Evolutionary conservation across 2,113 vertebrate genomes (phyloP).

Genomic region (Nipponia nippon): DNA sequence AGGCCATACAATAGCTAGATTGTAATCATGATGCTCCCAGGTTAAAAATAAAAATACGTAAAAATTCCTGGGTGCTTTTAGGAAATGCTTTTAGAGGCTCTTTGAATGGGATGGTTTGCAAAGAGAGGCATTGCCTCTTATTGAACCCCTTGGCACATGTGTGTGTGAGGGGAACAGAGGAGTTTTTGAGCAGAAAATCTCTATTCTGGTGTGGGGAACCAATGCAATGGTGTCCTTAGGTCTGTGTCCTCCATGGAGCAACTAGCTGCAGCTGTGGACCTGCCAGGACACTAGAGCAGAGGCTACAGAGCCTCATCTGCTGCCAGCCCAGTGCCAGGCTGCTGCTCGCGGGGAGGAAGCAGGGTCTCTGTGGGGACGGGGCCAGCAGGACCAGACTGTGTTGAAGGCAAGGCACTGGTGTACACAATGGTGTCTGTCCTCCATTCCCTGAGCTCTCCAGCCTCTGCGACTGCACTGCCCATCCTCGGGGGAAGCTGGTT

Average conservation of each 20-base stretch:
- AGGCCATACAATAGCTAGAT: fast-evolving
- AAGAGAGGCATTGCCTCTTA: neutral
- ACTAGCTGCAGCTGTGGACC: neutral
- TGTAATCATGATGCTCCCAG: neutral
- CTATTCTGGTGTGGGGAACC: neutral
- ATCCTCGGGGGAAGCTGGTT: neutral
- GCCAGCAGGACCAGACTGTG: neutral
- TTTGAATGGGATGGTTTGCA: neutral
- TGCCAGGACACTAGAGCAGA: neutral
- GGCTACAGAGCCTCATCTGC: neutral
- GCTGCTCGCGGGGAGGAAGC: neutral
- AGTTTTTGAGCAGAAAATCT: neutral
- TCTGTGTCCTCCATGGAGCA: neutral
- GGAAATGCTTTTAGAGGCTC: neutral
- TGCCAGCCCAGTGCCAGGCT: neutral
- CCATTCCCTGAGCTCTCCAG: neutral
- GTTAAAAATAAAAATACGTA: neutral
- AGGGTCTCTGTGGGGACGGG: neutral
- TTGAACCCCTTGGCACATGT: fast-evolving
- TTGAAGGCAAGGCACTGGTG: neutral
- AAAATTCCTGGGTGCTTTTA: neutral
- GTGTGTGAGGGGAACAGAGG: neutral
- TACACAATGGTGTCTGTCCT: neutral
- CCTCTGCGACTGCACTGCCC: neutral
- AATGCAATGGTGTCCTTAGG: fast-evolving